A percentile compares a stretch with the other conserved stretches of the same genome.
Conservation (phyloP, 2,797 vertebrate genomes). For the Arnoldichthys spilopterus region DNA sequence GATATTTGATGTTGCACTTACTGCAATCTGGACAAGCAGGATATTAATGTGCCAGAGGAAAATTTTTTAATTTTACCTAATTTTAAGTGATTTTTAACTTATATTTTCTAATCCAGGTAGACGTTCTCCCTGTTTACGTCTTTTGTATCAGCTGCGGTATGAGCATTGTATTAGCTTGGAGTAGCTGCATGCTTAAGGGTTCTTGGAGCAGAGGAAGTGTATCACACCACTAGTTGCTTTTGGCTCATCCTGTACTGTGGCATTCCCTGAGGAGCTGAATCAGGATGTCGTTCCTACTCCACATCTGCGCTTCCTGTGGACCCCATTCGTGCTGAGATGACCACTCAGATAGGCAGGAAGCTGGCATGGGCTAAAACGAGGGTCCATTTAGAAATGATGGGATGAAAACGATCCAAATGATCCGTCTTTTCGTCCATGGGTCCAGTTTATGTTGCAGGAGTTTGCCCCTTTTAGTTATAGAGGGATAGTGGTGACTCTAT, state of each 20-base stretch:
- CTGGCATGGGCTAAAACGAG: slow-evolving; percentile 25
- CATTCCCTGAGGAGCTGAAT: slow-evolving; percentile 62
- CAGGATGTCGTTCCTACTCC: slow-evolving; percentile 72
- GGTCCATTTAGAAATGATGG: slow-evolving; percentile 12
- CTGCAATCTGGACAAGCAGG: no score
- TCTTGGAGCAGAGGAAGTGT: slow-evolving; percentile 23
- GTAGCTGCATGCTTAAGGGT: no score
- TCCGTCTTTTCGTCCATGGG: slow-evolving; percentile 16
- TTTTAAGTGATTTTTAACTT: no score
- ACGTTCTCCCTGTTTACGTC: no score
- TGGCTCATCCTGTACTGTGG: slow-evolving; percentile 24
- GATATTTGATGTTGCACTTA: no score
- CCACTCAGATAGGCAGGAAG: slow-evolving; percentile 70
- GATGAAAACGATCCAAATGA: slow-evolving; percentile 8
- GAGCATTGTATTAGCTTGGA: no score
- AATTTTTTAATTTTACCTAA: no score
- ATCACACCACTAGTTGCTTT: slow-evolving; percentile 30
- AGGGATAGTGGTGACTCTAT: no score
- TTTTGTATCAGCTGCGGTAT: no score
- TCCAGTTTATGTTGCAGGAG: not conserved
- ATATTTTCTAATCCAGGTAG: no score
- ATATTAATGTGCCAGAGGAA: no score
- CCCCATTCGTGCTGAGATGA: slow-evolving; percentile 68
- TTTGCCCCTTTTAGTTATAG: no score
- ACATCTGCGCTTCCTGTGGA: slow-evolving; percentile 74